A percentile compares a stretch with the other conserved stretches of the same genome.
Conservation (phyloP, 23 tunicate genomes). For the Styela plicata region DNA sequence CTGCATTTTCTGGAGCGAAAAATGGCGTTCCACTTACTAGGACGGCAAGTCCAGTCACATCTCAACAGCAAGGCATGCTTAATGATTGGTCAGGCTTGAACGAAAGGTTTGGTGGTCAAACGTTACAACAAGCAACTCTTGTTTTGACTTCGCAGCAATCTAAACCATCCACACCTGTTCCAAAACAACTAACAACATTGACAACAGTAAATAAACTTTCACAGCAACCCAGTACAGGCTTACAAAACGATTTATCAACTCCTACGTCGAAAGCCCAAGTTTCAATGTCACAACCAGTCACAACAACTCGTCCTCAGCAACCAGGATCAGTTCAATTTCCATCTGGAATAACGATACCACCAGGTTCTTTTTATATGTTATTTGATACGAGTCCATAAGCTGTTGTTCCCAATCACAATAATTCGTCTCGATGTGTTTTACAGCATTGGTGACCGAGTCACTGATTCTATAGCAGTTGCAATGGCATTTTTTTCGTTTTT, state of each 20-base stretch:
- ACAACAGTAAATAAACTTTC: constrained; percentile 11
- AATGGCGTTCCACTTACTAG: constrained; percentile 9
- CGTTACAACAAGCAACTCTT: not conserved
- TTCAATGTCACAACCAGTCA: not conserved
- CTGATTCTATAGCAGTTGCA: too few relatives aligned
- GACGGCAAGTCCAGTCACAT: constrained; percentile 7
- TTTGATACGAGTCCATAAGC: not conserved
- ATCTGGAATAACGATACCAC: constrained; percentile 45
- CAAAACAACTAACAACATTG: constrained; percentile 22
- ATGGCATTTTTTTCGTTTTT: too few relatives aligned
- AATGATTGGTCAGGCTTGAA: constrained; percentile 11
- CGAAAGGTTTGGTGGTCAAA: not conserved
- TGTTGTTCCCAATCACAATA: not conserved
- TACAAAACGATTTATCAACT: not conserved
- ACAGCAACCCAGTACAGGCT: not conserved
- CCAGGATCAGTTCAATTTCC: not conserved
- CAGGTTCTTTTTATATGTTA: constrained; percentile 26
- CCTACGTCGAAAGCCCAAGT: not conserved
- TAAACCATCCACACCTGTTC: not conserved
- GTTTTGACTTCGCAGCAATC: not conserved
- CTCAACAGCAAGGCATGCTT: not conserved
- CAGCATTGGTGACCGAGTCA: too few relatives aligned
- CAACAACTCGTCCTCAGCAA: constrained; percentile 23
- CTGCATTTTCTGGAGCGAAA: not conserved
- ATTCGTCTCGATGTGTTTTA: not conserved